Base-by-base conservation (phyloP, 2,113 vertebrate genomes). In the Steatornis caripensis region DNA sequence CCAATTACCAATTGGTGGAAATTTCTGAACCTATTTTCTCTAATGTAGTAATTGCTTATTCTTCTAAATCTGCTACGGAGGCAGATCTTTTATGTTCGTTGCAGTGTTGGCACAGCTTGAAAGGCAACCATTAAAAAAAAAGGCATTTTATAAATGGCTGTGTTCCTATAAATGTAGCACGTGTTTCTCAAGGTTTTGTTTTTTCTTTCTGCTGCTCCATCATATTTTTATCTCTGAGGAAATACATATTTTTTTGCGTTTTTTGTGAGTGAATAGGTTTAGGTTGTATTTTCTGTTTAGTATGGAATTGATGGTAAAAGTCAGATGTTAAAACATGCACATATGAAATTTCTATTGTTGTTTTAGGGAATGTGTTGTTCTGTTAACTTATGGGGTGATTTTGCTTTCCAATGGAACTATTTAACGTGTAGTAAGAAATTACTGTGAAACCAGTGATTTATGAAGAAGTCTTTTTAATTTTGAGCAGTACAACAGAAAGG, bases 31-130 rank as follows among this genome's bases (percentile, higher is more conserved):
- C 74, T 80, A 61, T 93, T 96, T 97, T 93, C 94, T 88, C 87
- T 96, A 95, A 95, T 94, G 92, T 76, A 72, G 62, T 97, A 97
- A 96, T 97, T 96, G 84, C 93, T 96, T 94, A 90, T 93, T 94
- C 78, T 97, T 96, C 90, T 90, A 74, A 95, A 95, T 94, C 36
- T 97, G 94, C 95, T 91, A 91, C 60, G 58, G 65, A 89, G 60
- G 89, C 94, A 96, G 75, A 83, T 95, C 92, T 95, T 95, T 93
- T 93, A 87, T 96, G 77, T 94, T 82, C 3, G 0, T 65, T 80
- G 62, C 92, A 85, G 53, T 88, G 74, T 86, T 97, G 96, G 94
- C 94, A 96, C 81, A 92, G 81, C 92, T 95, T 97, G 93, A 97
- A 97, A 96, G 76, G 84, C 89, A 88, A 64, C 78, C 88, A 58